phyloP scores from a whole-genome alignment of 2,888 invertebrate species.

The Plusia festucae region DNA sequence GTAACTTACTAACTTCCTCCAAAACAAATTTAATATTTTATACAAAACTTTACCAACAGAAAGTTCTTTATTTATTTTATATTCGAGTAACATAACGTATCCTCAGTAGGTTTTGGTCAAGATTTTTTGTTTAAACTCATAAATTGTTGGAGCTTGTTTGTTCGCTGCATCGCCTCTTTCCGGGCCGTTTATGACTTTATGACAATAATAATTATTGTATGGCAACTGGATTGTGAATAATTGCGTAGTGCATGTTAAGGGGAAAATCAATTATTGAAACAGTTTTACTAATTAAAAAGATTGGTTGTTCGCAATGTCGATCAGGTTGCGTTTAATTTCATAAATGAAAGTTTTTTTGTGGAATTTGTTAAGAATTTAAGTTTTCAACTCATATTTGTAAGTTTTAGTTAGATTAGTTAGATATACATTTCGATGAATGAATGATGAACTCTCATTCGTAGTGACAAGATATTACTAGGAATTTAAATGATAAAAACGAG shows the following conservation, averaged over 20 bases:
- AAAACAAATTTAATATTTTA: neutral
- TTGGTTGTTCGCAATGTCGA: neutral
- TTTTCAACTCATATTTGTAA: no score
- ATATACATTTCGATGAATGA: no score
- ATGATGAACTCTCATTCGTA: no score
- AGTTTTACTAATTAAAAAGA: neutral
- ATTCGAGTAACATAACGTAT: conserved; percentile 22
- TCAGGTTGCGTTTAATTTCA: neutral
- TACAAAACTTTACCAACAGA: neutral
- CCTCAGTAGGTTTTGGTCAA: conserved; percentile 28
- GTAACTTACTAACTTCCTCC: neutral
- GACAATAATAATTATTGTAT: conserved; percentile 33
- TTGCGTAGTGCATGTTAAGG: conserved; percentile 17
- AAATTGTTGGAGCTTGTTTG: conserved; percentile 60
- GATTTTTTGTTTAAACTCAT: conserved; percentile 60
- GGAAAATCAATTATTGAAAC: conserved; percentile 30
- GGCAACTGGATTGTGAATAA: conserved; percentile 19
- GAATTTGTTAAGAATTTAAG: neutral
- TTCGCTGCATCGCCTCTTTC: conserved; percentile 47
- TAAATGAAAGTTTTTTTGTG: neutral
- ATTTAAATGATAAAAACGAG: no score
- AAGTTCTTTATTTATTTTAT: neutral
- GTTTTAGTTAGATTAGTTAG: no score
- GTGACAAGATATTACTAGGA: no score
- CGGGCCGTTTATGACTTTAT: conserved; percentile 48